Evolutionary conservation across 2,113 vertebrate genomes (phyloP), one percentile per base, ranked within the genome.

Genomic region (Procavia capensis): DNA sequence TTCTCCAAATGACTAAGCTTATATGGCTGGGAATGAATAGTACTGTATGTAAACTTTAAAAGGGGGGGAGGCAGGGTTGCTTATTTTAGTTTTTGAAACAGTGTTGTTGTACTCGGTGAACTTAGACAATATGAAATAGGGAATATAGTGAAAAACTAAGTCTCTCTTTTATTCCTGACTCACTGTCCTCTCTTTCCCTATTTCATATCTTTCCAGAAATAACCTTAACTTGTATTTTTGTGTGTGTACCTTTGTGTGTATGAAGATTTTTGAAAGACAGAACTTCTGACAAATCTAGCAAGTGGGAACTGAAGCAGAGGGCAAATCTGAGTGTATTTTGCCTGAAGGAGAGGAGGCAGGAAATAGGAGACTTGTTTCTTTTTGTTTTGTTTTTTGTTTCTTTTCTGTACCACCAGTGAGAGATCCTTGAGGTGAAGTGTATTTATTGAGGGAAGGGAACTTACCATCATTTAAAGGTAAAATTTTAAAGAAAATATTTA

Each of bases 401-500:
- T 6, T 54, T 6, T 76, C n/a, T 88, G 25, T 3, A 81, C 29
- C 82, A 45, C n/a, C 39, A 87, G 0, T 34, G 34, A 70, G 66
- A 91, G 4, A 90, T 91, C 66, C 63, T 94, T 97, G 83, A 84
- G n/a, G 27, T 81, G 29, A 16, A 85, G 31, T 84, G 16, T 74
- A 64, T 88, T 92, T 93, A 84, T 66, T 93, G 72, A 39, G 43
- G 27, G 72, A 84, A 84, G 20, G 81, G 31, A 25, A 57, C n/a
- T 25, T 68, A 63, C 50, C 39, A 36, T 88, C 72, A 82, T 59
- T 79, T 96, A 74, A 79, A 74, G 76, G 70, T 74, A 24, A 87
- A 94, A 93, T 85, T 95, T 84, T 34, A 95, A 92, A 39, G 41
- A 75, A 90, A 91, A 72, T 13, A 43, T 86, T 95, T 93, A 68